Conservation (phyloP, 2,797 vertebrate genomes). For the Choloepus didactylus region DNA sequence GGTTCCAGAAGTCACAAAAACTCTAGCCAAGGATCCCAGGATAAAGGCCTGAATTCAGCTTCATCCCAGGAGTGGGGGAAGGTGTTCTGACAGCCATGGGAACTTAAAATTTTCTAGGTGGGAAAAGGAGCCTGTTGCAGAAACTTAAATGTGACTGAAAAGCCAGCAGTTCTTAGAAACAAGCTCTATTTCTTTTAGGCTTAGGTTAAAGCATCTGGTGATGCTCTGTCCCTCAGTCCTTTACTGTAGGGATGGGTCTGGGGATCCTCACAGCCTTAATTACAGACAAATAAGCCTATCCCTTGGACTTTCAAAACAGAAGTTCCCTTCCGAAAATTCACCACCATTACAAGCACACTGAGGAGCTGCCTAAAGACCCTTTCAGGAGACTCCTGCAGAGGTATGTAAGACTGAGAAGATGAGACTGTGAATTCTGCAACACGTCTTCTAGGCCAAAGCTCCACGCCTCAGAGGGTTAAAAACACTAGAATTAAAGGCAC, state of each 20-base stretch:
- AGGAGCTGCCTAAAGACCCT: background rate
- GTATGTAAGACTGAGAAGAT: background rate
- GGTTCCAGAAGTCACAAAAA: slow-evolving; percentile 30
- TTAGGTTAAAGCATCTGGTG: background rate
- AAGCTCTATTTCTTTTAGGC: background rate
- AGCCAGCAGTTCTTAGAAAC: background rate
- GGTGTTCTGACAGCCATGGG: background rate
- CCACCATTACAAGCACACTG: background rate
- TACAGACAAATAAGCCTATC: background rate
- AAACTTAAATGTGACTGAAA: slow-evolving; percentile 46
- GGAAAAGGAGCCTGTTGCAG: slow-evolving; percentile 32
- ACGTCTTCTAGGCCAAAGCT: background rate
- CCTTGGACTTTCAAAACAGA: slow-evolving; percentile 44
- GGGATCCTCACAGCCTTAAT: background rate
- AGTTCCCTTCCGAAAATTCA: slow-evolving; percentile 51
- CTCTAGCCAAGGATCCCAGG: background rate
- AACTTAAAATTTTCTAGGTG: background rate
- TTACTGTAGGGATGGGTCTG: background rate
- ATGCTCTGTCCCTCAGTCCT: background rate
- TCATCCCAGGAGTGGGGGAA: background rate
- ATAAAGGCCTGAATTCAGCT: background rate
- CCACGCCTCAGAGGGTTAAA: background rate
- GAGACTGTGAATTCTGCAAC: background rate
- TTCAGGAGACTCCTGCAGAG: background rate
- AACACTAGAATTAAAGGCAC: background rate